Percentiles rank a stretch among this genome's conserved stretches.
These are phyloP conservation scores for Neomonachus schauinslandi DNA, from an alignment of 2,113 vertebrate genomes.

Conservation along the genomic window DNA sequence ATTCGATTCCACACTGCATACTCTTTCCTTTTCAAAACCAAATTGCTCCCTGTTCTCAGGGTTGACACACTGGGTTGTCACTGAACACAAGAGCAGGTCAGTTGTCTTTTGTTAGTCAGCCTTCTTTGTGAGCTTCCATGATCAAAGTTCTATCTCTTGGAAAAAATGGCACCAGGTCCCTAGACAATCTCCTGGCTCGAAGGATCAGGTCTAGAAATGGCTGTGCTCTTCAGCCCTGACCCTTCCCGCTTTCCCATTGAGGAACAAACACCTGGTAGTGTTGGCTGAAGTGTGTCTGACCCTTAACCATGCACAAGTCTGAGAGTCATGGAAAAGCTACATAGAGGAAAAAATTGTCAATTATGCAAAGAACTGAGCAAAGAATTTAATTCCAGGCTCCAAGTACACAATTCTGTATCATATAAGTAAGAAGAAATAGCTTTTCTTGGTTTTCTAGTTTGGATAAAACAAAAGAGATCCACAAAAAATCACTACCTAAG, in stretches of 20 bases:
- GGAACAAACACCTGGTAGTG: background rate
- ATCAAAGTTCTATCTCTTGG: background rate
- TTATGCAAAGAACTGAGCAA: background rate
- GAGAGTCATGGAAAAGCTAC: background rate
- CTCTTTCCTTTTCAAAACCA: background rate
- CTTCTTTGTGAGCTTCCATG: background rate
- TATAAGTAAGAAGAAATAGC: background rate
- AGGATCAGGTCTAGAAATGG: background rate
- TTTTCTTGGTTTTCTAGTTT: background rate
- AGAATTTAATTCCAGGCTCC: background rate
- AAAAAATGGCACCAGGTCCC: background rate
- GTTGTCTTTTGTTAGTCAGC: background rate
- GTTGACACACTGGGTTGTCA: background rate
- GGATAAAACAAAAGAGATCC: background rate
- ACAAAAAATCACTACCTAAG: background rate
- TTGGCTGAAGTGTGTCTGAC: background rate
- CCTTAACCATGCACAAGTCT: background rate
- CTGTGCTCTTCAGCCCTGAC: background rate
- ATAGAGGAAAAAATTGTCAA: background rate
- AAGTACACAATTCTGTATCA: background rate
- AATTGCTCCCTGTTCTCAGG: background rate
- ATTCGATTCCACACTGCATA: rapidly evolving
- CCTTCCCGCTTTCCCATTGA: background rate
- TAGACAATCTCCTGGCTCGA: background rate
- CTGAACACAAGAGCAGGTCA: background rate